A percentile compares a stretch with the other conserved stretches of the same genome.
These are phyloP conservation scores for Mustela lutreola DNA, from an alignment of 2,113 vertebrate species.

Conservation along the genomic window DNA sequence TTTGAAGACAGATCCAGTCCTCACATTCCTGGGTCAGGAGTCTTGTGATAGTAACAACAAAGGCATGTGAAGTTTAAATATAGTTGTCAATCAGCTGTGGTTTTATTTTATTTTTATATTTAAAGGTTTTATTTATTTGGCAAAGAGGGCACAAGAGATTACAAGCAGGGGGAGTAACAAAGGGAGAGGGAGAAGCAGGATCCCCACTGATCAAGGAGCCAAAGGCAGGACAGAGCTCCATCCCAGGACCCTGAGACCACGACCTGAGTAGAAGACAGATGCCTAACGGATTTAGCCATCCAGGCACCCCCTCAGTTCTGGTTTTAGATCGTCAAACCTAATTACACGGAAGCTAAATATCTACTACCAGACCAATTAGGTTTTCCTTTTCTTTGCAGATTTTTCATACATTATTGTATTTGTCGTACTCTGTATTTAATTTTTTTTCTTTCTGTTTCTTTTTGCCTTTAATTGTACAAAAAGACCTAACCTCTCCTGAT, in stretches of 20 bases:
- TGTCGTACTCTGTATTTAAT: not conserved
- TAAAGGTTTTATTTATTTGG: no score
- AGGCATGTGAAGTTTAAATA: not conserved
- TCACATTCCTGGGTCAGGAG: not conserved
- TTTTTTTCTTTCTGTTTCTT: not conserved
- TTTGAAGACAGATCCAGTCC: not conserved
- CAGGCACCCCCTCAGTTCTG: not conserved
- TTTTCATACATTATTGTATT: not conserved
- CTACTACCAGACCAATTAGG: not conserved
- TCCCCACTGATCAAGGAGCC: no score
- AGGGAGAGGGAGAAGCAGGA: no score
- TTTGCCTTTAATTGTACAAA: not conserved
- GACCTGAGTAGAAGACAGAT: no score
- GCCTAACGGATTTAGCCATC: no score
- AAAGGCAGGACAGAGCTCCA: no score
- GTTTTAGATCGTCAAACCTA: not conserved
- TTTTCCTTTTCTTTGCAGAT: not conserved
- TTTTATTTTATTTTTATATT: not conserved
- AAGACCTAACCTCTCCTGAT: not conserved
- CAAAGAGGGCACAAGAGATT: no score
- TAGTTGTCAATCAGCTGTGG: not conserved
- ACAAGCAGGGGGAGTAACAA: no score
- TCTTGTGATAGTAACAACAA: rapidly evolving
- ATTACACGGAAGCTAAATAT: not conserved
- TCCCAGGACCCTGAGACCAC: no score